Evolutionary conservation across 2,888 invertebrate species (phyloP).

Genomic region (Leptinotarsa juncta): DNA sequence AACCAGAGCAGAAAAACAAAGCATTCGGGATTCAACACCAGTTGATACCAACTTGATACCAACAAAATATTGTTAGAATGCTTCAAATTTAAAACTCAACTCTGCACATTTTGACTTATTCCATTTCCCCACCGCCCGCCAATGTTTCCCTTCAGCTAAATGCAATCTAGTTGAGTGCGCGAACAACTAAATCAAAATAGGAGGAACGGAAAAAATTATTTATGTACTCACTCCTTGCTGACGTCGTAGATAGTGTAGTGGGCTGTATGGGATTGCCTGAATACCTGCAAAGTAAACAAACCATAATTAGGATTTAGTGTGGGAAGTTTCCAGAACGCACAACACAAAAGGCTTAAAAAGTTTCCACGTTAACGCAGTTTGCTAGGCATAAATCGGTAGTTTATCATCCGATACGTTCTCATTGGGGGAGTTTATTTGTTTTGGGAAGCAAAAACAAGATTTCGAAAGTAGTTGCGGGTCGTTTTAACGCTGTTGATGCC

Average conservation of each 20-base stretch:
- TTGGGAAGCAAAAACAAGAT: slow-evolving; percentile 14
- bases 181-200: slow-evolving; percentile 8
- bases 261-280: slow-evolving; percentile 86
- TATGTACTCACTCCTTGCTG: slow-evolving; percentile 83
- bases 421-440: slow-evolving; percentile 21
- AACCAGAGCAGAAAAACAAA: no score
- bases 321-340: slow-evolving; percentile 9
- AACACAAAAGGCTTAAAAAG: slow-evolving; percentile 14
- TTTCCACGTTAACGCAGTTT: slow-evolving; percentile 13
- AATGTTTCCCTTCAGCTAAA: background rate
- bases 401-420: slow-evolving; percentile 13
- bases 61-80: no score
- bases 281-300: slow-evolving; percentile 74
- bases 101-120: background rate
- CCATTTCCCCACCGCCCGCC: background rate
- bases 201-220: background rate
- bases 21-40: no score
- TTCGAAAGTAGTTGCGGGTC: background rate
- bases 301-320: slow-evolving; percentile 24
- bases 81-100: no score
- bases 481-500: slow-evolving; percentile 1
- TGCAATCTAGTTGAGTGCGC: background rate
- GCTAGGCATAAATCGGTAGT: slow-evolving; percentile 11
- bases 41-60: no score
- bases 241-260: slow-evolving; percentile 93